Percentiles rank a stretch among this genome's conserved stretches.
These are phyloP conservation scores for Microplitis demolitor DNA, from an alignment of 1,140 invertebrate species.

Conservation along the genomic window DNA sequence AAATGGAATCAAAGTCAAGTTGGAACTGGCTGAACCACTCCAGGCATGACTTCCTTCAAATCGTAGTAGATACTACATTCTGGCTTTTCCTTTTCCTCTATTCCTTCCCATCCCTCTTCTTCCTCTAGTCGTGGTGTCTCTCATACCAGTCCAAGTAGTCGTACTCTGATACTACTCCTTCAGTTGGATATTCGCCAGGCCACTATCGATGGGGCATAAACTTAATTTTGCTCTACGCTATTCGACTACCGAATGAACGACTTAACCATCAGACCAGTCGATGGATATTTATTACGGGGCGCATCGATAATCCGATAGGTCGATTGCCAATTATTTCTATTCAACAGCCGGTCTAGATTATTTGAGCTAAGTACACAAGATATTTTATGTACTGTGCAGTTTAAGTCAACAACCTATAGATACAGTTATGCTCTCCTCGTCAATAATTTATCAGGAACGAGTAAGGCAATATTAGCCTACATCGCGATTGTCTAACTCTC, in stretches of 20 bases:
- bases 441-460: not conserved
- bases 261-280: not conserved
- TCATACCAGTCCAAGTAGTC: not conserved
- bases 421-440: not conserved
- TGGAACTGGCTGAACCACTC: not conserved
- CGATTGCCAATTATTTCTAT: slow-evolving; percentile 10
- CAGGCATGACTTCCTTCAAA: not conserved
- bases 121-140: not conserved
- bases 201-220: slow-evolving; percentile 16
- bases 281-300: slow-evolving; percentile 10
- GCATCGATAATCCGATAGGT: slow-evolving; percentile 10
- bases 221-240: slow-evolving; percentile 18
- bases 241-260: slow-evolving; percentile 1
- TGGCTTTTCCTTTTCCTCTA: too few relatives aligned
- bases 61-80: not conserved
- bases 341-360: not conserved
- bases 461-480: too few relatives aligned
- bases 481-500: too few relatives aligned
- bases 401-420: not conserved
- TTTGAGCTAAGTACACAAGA: not conserved
- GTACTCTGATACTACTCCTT: not conserved
- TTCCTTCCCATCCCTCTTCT: not conserved
- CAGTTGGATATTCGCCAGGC: slow-evolving; percentile 17
- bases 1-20: slow-evolving; percentile 15
- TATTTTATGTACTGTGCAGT: not conserved